Evolutionary conservation across 2,113 vertebrate genomes (phyloP).

Genomic region (Electrona antarctica): DNA sequence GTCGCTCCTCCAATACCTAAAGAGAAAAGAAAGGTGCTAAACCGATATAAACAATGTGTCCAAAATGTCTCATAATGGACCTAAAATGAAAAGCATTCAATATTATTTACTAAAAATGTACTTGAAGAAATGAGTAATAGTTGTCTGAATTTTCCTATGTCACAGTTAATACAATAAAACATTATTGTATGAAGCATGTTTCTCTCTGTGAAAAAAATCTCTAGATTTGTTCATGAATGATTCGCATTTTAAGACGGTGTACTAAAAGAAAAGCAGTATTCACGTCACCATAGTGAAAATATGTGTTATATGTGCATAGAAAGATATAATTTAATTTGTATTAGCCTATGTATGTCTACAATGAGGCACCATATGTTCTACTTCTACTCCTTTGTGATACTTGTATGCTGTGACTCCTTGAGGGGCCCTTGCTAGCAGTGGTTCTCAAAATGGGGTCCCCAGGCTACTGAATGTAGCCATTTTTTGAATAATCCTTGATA

Average conservation of each 20-base stretch:
- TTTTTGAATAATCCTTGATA: no score
- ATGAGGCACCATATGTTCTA: no score
- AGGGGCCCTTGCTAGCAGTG: no score
- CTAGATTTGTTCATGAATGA: not conserved
- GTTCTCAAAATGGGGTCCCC: no score
- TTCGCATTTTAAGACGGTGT: not conserved
- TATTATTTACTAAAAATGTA: constrained; percentile 37
- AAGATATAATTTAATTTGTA: no score
- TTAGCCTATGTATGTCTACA: no score
- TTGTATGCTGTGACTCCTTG: no score
- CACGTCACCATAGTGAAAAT: no score
- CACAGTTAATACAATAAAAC: constrained; percentile 47
- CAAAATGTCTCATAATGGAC: constrained; percentile 16
- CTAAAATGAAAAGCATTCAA: constrained; percentile 24
- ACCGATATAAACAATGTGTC: constrained; percentile 20
- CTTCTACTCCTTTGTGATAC: no score
- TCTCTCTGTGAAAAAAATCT: not conserved
- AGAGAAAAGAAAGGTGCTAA: constrained; percentile 39
- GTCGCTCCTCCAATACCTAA: constrained; percentile 35
- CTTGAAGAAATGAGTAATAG: constrained; percentile 15
- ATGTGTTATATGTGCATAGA: no score
- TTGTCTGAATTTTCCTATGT: constrained; percentile 35
- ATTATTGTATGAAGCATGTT: not conserved
- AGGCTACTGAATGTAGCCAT: no score
- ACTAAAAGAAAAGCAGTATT: no score